These are phyloP conservation scores for Pelagia noctiluca DNA, from an alignment of 30 jellyfish, hydroid and myxozoan species.

Conservation along the genomic window DNA sequence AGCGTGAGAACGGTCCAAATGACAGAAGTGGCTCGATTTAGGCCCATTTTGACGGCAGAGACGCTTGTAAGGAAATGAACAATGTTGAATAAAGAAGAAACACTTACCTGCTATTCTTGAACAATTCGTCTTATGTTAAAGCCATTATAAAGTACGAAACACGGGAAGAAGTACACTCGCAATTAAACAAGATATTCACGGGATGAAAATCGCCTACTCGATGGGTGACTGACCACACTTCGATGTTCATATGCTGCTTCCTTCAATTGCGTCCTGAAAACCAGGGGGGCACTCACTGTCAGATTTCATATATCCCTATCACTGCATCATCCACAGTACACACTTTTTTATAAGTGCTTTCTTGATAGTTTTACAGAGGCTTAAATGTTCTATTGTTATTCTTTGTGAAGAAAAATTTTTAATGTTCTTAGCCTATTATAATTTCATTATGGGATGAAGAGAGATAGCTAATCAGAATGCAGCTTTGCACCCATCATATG, in stretches of 20 bases:
- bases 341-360: too few species aligned
- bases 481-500: too few species aligned
- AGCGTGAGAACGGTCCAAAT: background rate
- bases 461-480: too few species aligned
- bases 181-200: background rate
- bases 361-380: too few species aligned
- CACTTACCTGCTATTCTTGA: background rate
- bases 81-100: background rate
- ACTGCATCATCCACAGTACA: too few species aligned
- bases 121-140: background rate
- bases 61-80: background rate
- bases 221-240: constrained; percentile 84
- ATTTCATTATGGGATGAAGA: too few species aligned
- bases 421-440: too few species aligned
- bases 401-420: too few species aligned
- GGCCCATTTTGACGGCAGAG: background rate
- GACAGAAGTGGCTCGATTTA: too few species aligned
- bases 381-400: too few species aligned
- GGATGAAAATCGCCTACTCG: constrained; percentile 33
- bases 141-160: constrained; percentile 11
- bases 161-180: background rate
- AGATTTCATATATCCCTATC: too few species aligned
- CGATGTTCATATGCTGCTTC: constrained; percentile 84
- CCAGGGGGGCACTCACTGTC: constrained; percentile 79
- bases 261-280: background rate